Evolutionary conservation across 2,888 invertebrate species (phyloP).

Genomic region (Diogma glabrata): DNA sequence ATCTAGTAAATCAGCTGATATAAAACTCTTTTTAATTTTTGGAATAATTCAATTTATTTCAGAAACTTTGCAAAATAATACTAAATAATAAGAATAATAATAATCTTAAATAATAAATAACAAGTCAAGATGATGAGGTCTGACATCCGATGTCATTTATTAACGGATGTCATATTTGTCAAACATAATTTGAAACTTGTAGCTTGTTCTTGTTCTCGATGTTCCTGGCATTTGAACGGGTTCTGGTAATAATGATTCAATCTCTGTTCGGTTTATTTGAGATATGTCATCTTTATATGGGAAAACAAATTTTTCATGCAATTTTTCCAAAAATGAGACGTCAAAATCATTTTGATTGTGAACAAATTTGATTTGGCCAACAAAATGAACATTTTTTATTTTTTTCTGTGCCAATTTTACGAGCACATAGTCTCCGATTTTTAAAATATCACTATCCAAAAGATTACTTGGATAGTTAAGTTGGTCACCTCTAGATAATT

Average conservation of each 20-base stretch:
- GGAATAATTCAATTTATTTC: no score
- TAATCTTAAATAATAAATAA: no score
- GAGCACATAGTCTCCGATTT: background rate
- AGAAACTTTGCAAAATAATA: no score
- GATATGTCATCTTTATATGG: no score
- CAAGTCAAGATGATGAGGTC: no score
- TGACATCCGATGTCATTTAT: conserved; percentile 1
- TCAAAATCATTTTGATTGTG: background rate
- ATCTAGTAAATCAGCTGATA: no score
- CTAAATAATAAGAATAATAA: no score
- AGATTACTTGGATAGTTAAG: background rate
- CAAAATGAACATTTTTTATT: background rate
- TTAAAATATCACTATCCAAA: background rate
- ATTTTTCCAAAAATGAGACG: no score
- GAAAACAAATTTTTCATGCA: no score
- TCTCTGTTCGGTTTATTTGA: no score
- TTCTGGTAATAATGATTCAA: background rate
- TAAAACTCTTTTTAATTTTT: no score
- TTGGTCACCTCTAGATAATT: background rate
- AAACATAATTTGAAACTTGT: background rate
- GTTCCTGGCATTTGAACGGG: background rate
- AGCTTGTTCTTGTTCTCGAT: background rate
- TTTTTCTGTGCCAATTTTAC: background rate
- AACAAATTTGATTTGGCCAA: background rate
- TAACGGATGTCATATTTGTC: background rate